Conservation (phyloP, 1,140 invertebrate species). For the Neuroterus valhalla region DNA sequence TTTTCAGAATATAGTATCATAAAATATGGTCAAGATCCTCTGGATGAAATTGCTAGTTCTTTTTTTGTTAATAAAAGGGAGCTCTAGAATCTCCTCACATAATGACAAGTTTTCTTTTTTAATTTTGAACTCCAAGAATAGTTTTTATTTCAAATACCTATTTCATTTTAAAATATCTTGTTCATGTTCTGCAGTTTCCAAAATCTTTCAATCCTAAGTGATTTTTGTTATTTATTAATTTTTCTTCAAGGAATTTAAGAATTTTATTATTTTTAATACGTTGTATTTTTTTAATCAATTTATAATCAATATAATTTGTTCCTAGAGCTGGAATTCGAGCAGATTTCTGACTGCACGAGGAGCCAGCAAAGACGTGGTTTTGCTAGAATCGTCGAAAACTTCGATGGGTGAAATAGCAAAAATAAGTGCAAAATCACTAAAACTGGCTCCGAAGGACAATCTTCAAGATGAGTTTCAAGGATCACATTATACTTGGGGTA, state of each 20-base stretch:
- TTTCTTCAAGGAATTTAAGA: too few species aligned
- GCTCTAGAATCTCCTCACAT: too few species aligned
- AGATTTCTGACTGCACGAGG: constrained; percentile 74
- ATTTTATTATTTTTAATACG: neutral
- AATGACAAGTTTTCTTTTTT: too few species aligned
- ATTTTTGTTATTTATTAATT: neutral
- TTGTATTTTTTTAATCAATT: constrained; percentile 19
- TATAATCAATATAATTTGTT: constrained; percentile 35
- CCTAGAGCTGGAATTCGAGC: constrained; percentile 60
- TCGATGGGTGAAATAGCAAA: constrained; percentile 34
- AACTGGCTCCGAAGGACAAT: constrained; percentile 57
- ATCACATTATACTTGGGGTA: constrained; percentile 35
- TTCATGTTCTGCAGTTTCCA: neutral
- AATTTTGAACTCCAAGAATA: too few species aligned
- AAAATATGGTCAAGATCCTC: too few species aligned
- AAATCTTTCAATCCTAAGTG: neutral
- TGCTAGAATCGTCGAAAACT: constrained; percentile 57
- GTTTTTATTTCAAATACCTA: too few species aligned
- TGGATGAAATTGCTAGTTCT: too few species aligned
- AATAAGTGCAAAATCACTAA: constrained; percentile 56
- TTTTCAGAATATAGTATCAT: too few species aligned
- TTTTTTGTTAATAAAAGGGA: too few species aligned
- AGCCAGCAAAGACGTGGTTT: constrained; percentile 73
- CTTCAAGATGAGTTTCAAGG: constrained; percentile 38
- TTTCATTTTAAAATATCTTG: too few species aligned